Base-by-base conservation (phyloP, 2,797 vertebrate species). In the Chaetodon trifasciatus region DNA sequence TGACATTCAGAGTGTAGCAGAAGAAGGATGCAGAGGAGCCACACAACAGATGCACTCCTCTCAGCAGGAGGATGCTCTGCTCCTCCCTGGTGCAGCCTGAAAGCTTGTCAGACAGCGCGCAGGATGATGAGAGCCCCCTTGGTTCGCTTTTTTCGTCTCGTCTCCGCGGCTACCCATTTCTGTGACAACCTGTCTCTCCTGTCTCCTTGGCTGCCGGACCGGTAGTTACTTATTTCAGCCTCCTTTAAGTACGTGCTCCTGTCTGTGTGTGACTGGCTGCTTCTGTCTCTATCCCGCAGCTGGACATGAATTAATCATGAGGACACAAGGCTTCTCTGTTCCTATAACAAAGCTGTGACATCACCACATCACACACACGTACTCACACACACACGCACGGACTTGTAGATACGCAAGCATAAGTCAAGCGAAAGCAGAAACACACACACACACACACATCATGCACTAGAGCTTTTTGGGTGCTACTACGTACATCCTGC, bases 271-370 rank as follows among this genome's bases (percentile, higher is more conserved):
- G 94, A 94, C 94, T 94, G 92, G 94, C 88, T 90, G 92, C 93
- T 92, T 95, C 93, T 96, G 94, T 95, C 91, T 93, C 92, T 86
- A 94, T 94, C 94, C 94, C 91, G 93, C 94, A 96, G 95, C 95
- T 96, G 95, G 95, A 96, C 93, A 95, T 96, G 94, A 94, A 96
- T 96, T 95, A 96, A 92, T 92, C 95, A 96, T 96, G 93, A 95
- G 91, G 92, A 94, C 90, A 96, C 94, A 96, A 96, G 93, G 94
- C 93, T 94, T 75, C 93, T 96, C 94, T 96, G 94, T 96, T 94
- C 89, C 86, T 88, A 90, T 93, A 95, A 96, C 95, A 96, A 96
- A 96, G 94, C 91, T 94, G 91, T 94, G 95, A 95, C 94, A 95
- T 95, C 94, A 90, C 92, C 92, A 92, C 91, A 89, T 93, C 89